Evolutionary conservation across 2,797 vertebrate species (phyloP).

Genomic region (Margarornis squamiger): DNA sequence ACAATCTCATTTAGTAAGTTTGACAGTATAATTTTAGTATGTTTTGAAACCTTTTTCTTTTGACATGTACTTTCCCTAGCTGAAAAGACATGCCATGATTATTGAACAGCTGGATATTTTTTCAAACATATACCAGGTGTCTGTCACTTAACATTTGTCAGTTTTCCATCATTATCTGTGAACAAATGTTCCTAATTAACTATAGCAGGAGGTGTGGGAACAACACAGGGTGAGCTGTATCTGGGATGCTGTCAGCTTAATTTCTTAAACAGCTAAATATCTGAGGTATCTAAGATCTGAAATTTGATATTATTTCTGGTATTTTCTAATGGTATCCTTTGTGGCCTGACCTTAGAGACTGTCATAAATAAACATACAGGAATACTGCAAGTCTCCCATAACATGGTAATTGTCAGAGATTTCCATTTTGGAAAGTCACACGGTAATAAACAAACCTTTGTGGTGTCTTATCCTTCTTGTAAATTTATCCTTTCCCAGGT

Average conservation of each 20-base stretch:
- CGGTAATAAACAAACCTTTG: neutral
- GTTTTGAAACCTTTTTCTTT: conserved; percentile 1
- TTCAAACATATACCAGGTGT: conserved; percentile 16
- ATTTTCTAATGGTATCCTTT: neutral
- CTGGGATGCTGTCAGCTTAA: conserved; percentile 1
- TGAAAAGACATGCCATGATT: conserved; percentile 15
- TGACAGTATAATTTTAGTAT: conserved; percentile 1
- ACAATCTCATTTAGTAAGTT: neutral
- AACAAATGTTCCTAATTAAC: conserved; percentile 54
- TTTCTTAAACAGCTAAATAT: conserved; percentile 13
- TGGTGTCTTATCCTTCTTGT: neutral
- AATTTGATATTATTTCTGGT: neutral
- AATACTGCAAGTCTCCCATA: neutral
- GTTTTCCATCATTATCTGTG: conserved; percentile 36
- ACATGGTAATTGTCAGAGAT: neutral
- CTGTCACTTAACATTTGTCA: conserved; percentile 55
- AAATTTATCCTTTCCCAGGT: neutral
- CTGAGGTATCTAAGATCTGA: conserved; percentile 15
- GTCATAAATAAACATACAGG: neutral
- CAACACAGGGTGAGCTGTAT: neutral
- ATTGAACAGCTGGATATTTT: conserved; percentile 23
- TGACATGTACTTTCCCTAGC: neutral
- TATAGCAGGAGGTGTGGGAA: neutral
- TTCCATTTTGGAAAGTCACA: neutral
- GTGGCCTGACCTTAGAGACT: neutral